These are phyloP conservation scores for Leucoma salicis DNA, from an alignment of 2,888 invertebrate genomes.

Conservation along the genomic window DNA sequence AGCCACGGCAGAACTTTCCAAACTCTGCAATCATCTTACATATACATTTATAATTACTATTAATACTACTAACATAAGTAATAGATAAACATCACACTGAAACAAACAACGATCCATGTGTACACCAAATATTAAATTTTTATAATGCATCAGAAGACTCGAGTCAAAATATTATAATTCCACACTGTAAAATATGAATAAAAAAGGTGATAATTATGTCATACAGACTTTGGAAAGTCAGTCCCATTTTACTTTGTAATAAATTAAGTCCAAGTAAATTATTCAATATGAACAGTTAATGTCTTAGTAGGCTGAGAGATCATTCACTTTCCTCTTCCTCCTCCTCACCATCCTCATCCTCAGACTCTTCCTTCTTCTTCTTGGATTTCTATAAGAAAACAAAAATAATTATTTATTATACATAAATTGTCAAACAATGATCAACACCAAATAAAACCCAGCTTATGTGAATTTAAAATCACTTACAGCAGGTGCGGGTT, in stretches of 20 bases:
- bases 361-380: constrained; percentile 85
- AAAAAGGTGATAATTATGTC: constrained; percentile 40
- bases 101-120: constrained; percentile 61
- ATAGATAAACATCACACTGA: constrained; percentile 52
- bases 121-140: constrained; percentile 49
- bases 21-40: constrained; percentile 66
- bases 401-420: no score
- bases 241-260: constrained; percentile 79
- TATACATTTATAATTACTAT: constrained; percentile 54
- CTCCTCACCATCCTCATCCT: constrained; percentile 84
- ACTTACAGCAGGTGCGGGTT: constrained; percentile 71
- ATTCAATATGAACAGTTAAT: constrained; percentile 79
- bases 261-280: constrained; percentile 82
- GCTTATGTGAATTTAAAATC: background rate
- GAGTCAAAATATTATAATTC: constrained; percentile 35
- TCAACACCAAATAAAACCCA: background rate
- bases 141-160: constrained; percentile 39
- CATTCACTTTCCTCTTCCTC: constrained; percentile 86
- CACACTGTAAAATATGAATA: constrained; percentile 32
- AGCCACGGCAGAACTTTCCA: constrained; percentile 78
- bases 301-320: constrained; percentile 71
- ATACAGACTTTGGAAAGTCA: constrained; percentile 79
- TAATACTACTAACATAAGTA: constrained; percentile 55
- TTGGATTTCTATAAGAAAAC: constrained; percentile 60
- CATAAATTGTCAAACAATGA: no score